A percentile compares a stretch with the other conserved stretches of the same genome.
These are phyloP conservation scores for Dysmachus trigonus DNA, from an alignment of 2,888 invertebrate genomes.

Conservation along the genomic window DNA sequence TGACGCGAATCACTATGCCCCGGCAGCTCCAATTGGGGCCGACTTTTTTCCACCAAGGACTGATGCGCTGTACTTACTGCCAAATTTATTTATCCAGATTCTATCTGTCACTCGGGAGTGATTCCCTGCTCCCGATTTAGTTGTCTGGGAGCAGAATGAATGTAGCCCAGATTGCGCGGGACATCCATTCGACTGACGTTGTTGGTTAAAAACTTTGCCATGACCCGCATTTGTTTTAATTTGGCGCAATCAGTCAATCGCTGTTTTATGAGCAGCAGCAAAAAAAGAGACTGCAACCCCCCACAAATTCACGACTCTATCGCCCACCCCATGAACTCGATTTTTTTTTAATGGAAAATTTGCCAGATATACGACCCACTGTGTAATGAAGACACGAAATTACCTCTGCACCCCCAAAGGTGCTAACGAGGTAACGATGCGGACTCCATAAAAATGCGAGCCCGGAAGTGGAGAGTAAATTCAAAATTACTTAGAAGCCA, in stretches of 20 bases:
- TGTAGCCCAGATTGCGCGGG: conserved; percentile 1
- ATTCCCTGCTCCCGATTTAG: conserved; percentile 48
- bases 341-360: not conserved
- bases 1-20: conserved; percentile 41
- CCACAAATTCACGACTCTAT: not conserved
- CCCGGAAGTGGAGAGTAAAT: conserved; percentile 35
- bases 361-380: not conserved
- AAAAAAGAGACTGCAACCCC: not conserved
- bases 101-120: conserved; percentile 47
- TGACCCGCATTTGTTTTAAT: not conserved
- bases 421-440: conserved; percentile 36
- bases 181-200: not conserved
- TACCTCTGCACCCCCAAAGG: not conserved
- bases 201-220: not conserved
- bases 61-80: conserved; percentile 28
- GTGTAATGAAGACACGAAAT: conserved; percentile 23
- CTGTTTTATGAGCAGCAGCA: not conserved
- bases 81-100: conserved; percentile 48
- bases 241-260: not conserved
- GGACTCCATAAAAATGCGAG: conserved; percentile 33
- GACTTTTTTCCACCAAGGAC: not conserved
- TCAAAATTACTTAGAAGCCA: conserved; percentile 33
- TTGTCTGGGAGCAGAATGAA: conserved; percentile 43
- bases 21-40: conserved; percentile 10
- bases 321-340: not conserved